Percentiles rank a stretch among this genome's conserved stretches.
Evolutionary conservation across 2,797 vertebrate species (phyloP).

Genomic region (Anomalospiza imberbis): DNA sequence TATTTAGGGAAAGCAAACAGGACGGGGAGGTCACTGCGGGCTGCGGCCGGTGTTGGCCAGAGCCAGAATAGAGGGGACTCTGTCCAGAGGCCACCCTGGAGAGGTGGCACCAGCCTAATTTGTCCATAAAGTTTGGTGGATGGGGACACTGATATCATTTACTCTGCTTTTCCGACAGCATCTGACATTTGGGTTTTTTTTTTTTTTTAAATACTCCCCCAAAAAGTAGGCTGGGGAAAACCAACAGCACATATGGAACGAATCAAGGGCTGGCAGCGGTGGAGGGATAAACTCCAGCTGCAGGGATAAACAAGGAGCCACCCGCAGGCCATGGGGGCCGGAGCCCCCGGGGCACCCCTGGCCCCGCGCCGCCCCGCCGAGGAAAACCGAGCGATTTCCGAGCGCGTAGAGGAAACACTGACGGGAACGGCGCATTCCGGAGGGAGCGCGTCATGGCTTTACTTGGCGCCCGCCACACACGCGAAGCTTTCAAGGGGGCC

Average conservation of each 20-base stretch:
- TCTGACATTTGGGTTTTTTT: background rate
- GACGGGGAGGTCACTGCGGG: background rate
- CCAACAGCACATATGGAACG: background rate
- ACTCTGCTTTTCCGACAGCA: background rate
- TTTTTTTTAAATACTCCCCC: background rate
- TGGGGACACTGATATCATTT: background rate
- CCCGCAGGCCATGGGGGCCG: background rate
- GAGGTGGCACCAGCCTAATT: background rate
- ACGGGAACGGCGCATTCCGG: background rate
- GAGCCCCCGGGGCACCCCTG: constrained; percentile 3
- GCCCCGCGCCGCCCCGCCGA: background rate
- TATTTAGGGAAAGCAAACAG: constrained; percentile 43
- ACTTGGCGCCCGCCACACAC: background rate
- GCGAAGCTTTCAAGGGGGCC: background rate
- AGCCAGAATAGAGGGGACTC: background rate
- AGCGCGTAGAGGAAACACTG: constrained; percentile 29
- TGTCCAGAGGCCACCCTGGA: background rate
- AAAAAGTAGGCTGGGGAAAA: background rate
- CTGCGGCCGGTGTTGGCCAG: background rate
- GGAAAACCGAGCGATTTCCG: background rate
- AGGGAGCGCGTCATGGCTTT: constrained; percentile 38
- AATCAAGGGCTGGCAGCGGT: constrained; percentile 9
- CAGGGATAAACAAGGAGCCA: constrained; percentile 6
- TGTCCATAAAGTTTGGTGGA: background rate
- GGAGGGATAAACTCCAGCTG: constrained; percentile 8